Evolutionary conservation across 2,113 vertebrate species (phyloP).

Genomic region (Entelurus aequoreus): DNA sequence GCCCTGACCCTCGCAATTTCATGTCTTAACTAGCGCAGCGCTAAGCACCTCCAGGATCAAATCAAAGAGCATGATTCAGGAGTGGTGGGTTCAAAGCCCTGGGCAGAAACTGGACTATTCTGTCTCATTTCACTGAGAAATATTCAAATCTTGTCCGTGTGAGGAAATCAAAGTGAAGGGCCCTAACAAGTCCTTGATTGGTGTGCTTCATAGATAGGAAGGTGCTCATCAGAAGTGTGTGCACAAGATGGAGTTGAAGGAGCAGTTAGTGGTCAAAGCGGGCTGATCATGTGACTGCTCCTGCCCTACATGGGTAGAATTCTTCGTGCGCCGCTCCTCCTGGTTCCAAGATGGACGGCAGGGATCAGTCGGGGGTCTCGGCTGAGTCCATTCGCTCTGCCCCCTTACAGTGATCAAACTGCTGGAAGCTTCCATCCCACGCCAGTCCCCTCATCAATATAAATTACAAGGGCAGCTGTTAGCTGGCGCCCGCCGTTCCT

Average conservation of each 20-base stretch:
- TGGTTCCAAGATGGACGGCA: constrained; percentile 49
- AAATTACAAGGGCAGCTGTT: constrained; percentile 75
- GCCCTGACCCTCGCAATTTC: constrained; percentile 47
- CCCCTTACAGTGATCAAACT: constrained; percentile 70
- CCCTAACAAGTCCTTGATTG: constrained; percentile 65
- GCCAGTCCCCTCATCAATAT: constrained; percentile 72
- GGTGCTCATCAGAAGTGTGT: constrained; percentile 44
- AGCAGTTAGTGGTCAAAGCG: constrained; percentile 63
- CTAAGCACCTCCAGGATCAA: constrained; percentile 67
- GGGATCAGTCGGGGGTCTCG: constrained; percentile 51
- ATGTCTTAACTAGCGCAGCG: constrained; percentile 66
- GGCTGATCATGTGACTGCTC: constrained; percentile 16
- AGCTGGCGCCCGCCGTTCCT: constrained; percentile 56
- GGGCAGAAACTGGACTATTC: constrained; percentile 64
- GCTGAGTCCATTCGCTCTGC: constrained; percentile 65
- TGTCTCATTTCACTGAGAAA: constrained; percentile 72
- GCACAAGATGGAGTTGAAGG: constrained; percentile 57
- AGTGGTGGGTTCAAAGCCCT: constrained; percentile 71
- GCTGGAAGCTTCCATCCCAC: constrained; percentile 61
- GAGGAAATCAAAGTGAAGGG: constrained; percentile 70
- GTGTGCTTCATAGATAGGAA: constrained; percentile 59
- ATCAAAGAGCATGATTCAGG: constrained; percentile 76
- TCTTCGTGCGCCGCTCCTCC: constrained; percentile 22
- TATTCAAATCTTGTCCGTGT: constrained; percentile 71
- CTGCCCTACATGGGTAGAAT: constrained; percentile 40